Conservation (phyloP, 2,797 vertebrate genomes). For the Rhinogobio ventralis region DNA sequence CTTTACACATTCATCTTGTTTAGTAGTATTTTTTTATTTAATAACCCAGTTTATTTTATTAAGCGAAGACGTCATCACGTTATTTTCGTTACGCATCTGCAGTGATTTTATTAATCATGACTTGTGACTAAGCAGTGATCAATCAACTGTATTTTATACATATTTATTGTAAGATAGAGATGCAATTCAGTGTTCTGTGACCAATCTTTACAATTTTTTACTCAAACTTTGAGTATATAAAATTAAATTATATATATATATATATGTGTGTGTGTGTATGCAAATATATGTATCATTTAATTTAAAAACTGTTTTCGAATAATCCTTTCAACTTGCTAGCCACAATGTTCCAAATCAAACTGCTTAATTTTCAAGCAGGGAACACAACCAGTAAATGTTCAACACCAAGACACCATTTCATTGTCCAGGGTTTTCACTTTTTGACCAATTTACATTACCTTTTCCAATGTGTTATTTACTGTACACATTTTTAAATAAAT, state of each 20-base stretch:
- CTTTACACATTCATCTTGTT: background rate
- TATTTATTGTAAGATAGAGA: background rate
- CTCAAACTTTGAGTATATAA: background rate
- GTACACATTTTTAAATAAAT: background rate
- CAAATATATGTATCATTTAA: too few relatives aligned
- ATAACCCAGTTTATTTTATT: background rate
- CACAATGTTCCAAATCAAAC: background rate
- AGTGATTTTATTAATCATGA: constrained; percentile 21
- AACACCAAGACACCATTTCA: background rate
- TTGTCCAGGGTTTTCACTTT: background rate
- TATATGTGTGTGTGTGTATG: background rate
- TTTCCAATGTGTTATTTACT: background rate
- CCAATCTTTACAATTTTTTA: background rate
- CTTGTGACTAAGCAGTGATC: constrained; percentile 18
- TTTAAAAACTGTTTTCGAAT: background rate
- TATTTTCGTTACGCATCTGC: background rate
- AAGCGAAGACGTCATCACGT: background rate
- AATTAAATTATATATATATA: too few relatives aligned
- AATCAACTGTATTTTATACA: background rate
- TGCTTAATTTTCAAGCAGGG: background rate
- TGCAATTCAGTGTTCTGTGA: background rate
- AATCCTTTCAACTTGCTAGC: background rate
- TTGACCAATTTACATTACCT: background rate
- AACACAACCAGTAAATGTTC: background rate
- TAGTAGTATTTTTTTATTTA: background rate